Conservation (phyloP, 2,888 invertebrate genomes). For the Micropterix aruncella region DNA sequence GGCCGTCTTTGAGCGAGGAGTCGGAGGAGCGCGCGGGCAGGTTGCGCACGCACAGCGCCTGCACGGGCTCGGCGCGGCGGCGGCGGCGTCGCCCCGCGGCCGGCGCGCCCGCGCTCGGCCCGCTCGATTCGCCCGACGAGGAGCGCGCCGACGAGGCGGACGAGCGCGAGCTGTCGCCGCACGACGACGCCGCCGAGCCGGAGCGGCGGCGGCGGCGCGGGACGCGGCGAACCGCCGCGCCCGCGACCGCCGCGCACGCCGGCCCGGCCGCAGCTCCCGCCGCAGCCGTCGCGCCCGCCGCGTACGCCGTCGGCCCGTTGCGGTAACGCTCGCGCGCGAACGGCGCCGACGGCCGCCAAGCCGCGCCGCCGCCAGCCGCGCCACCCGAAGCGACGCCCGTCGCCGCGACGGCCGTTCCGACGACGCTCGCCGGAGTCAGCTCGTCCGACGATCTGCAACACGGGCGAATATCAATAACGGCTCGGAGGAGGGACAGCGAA, state of each 20-base stretch:
- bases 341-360: slow-evolving; percentile 10
- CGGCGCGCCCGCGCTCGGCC: slow-evolving; percentile 34
- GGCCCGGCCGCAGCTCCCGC: slow-evolving; percentile 21
- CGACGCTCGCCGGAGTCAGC: slow-evolving; percentile 25
- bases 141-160: slow-evolving; percentile 34
- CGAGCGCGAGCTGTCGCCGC: slow-evolving; percentile 38
- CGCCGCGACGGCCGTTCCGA: slow-evolving; percentile 19
- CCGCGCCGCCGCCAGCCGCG: slow-evolving; percentile 23
- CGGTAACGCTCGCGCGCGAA: slow-evolving; percentile 8
- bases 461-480: too few relatives aligned
- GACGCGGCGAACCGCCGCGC: slow-evolving; percentile 26
- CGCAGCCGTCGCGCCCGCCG: slow-evolving; percentile 10
- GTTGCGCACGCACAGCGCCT: slow-evolving; percentile 85
- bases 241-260: slow-evolving; percentile 30
- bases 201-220: slow-evolving; percentile 16
- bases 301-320: not conserved
- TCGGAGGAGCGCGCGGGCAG: slow-evolving; percentile 81
- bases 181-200: slow-evolving; percentile 22
- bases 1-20: slow-evolving; percentile 90
- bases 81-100: slow-evolving; percentile 41
- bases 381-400: slow-evolving; percentile 35
- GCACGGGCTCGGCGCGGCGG: slow-evolving; percentile 20
- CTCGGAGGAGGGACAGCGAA: too few relatives aligned
- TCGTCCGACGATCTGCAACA: slow-evolving; percentile 23
- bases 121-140: slow-evolving; percentile 43